Evolutionary conservation across 92 coral and sea anemone genomes (phyloP), one percentile per base, ranked within the genome.

Genomic region (Actinernus sp.): DNA sequence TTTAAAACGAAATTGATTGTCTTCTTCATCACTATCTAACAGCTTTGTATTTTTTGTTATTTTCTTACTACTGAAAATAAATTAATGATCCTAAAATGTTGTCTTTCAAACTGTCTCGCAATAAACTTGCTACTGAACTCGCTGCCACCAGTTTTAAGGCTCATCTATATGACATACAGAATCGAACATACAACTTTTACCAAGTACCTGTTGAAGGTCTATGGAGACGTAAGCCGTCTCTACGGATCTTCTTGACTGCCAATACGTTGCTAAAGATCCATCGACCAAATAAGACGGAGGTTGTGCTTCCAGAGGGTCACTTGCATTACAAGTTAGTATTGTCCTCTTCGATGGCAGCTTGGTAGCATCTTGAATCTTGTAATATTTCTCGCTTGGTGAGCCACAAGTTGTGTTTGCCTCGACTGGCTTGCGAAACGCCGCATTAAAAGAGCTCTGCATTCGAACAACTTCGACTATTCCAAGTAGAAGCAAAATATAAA

Each of bases 341-440:
- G 22, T 61, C 24, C 98, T 68, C 21, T 51, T 28, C 20, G 14
- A 47, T 17, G 5, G 18, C 33, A 32, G 29, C 10, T 61, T 11
- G 20, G 34, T 55, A 16, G 76, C 65, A 38, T 47, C 76, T 57
- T 84, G 90, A 34, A 85, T 96, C 2, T 86, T 74, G 23, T 81
- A 71, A 30, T 79, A 89, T 4, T 76, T 50, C 49, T 89, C 96
- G 0, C 92, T 74, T 12, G 98, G 96, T 9, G 73, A 65, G 32
- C 98, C 98, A 55, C 98, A 93, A 11, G 98, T 89, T 25, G 51
- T 59, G 27, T 81, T 93, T 28, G 98, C 98, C 31, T 51, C 51
- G 27, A 80, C 73, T 16, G 50, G 31, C 49, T 80, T 76, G 52
- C 58, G 45, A 23, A 30, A 59, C 10, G 78, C 90, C 14, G 75